Percentiles rank a stretch among this genome's conserved stretches.
These are phyloP conservation scores for Aphaenogaster floridana DNA, from an alignment of 1,140 invertebrate species.

Conservation along the genomic window DNA sequence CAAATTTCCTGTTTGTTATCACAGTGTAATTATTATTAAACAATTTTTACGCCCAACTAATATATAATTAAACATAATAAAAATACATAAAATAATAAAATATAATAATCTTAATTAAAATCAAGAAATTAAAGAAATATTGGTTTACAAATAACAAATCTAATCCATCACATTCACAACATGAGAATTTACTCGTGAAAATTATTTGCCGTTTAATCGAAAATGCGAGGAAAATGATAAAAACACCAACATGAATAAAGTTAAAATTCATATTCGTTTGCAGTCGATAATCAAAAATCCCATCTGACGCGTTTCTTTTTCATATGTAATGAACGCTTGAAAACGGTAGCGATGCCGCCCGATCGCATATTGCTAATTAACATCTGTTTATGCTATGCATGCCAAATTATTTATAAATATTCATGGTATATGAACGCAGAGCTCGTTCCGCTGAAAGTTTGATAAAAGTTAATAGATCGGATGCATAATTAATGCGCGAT, in stretches of 20 bases:
- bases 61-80: constrained; percentile 2
- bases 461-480: constrained; percentile 65
- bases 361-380: constrained; percentile 64
- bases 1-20: not conserved
- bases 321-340: constrained; percentile 58
- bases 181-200: constrained; percentile 16
- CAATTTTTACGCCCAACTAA: not conserved
- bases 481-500: constrained; percentile 63
- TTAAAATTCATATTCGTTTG: constrained; percentile 8
- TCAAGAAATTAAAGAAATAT: not conserved
- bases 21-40: not conserved
- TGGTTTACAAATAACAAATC: not conserved
- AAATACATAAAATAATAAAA: constrained; percentile 4
- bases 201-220: constrained; percentile 22
- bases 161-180: not conserved
- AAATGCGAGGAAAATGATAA: constrained; percentile 14
- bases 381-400: constrained; percentile 65
- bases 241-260: constrained; percentile 10
- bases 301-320: constrained; percentile 48
- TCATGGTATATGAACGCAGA: constrained; percentile 41
- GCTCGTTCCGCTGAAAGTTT: constrained; percentile 62
- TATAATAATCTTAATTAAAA: constrained; percentile 12
- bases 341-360: constrained; percentile 48
- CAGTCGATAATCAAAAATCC: constrained; percentile 51
- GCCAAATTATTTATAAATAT: constrained; percentile 64